These are phyloP conservation scores for Hippocampus barbouri DNA, from an alignment of 2,113 vertebrate species.

Conservation along the genomic window DNA sequence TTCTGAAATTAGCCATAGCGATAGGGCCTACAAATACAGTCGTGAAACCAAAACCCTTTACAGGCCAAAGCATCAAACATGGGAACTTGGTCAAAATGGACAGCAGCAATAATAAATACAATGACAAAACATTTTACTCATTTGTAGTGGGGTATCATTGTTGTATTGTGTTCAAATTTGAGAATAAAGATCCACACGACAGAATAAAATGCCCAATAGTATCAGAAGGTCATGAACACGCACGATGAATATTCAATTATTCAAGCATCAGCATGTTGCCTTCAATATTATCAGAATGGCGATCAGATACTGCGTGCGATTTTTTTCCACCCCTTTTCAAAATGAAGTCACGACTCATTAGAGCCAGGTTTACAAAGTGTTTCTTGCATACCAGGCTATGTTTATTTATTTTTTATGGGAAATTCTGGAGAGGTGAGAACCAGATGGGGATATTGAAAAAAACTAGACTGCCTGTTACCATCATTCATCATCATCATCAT, in stretches of 20 bases:
- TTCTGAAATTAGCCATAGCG: neutral
- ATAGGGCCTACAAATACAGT: neutral
- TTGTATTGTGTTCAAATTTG: neutral
- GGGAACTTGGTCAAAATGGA: too few species aligned
- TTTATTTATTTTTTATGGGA: slow-evolving; percentile 63
- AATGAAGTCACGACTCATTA: slow-evolving; percentile 7
- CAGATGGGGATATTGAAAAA: slow-evolving; percentile 72
- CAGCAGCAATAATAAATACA: neutral
- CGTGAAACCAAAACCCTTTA: neutral
- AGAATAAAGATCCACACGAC: neutral
- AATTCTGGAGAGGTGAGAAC: slow-evolving; percentile 71
- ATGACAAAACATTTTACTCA: too few species aligned
- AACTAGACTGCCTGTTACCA: slow-evolving; percentile 56
- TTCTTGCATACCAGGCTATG: slow-evolving; percentile 40
- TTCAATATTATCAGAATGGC: slow-evolving; percentile 19
- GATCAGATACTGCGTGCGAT: neutral
- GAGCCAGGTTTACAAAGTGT: slow-evolving; percentile 18
- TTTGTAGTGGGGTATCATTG: too few species aligned
- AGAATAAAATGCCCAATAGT: slow-evolving; percentile 7
- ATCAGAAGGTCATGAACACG: slow-evolving; percentile 6
- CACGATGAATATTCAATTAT: slow-evolving; percentile 19
- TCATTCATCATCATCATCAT: slow-evolving; percentile 74
- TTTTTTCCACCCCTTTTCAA: neutral
- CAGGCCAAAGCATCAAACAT: neutral
- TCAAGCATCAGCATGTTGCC: slow-evolving; percentile 10